Conservation (phyloP, 2,888 invertebrate genomes). For the Netelia fuscicornis region DNA sequence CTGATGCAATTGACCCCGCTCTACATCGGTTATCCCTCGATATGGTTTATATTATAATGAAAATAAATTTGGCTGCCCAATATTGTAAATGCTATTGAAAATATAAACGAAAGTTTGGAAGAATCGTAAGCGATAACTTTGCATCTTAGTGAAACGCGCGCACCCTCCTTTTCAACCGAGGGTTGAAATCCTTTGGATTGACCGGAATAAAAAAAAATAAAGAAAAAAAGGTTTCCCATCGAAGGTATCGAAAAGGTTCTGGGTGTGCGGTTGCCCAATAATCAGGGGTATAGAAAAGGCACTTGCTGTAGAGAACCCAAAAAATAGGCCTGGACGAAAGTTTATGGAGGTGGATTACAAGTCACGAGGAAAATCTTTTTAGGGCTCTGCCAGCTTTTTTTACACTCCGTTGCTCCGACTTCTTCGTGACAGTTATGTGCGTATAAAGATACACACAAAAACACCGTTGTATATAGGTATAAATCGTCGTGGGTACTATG, state of each 20-base stretch:
- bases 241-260: constrained; percentile 38
- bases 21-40: too few species aligned
- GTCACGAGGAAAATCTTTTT: constrained; percentile 71
- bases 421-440: constrained; percentile 15
- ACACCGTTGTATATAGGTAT: background rate
- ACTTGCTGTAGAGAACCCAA: constrained; percentile 31
- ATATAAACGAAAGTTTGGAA: too few species aligned
- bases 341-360: constrained; percentile 70
- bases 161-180: too few species aligned
- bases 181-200: background rate
- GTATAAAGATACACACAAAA: constrained; percentile 29
- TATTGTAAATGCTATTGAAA: too few species aligned
- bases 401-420: constrained; percentile 69
- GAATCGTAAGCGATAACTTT: too few species aligned
- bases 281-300: constrained; percentile 20
- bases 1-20: too few species aligned
- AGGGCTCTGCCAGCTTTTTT: constrained; percentile 74
- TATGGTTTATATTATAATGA: too few species aligned
- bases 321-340: constrained; percentile 4
- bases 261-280: constrained; percentile 25
- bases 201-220: constrained; percentile 37
- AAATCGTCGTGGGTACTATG: background rate
- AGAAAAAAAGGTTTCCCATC: constrained; percentile 67
- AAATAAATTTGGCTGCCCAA: too few species aligned
- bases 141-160: too few species aligned